phyloP scores from a whole-genome alignment of 2,888 invertebrate genomes.

The Lasioglossum marginatum region DNA sequence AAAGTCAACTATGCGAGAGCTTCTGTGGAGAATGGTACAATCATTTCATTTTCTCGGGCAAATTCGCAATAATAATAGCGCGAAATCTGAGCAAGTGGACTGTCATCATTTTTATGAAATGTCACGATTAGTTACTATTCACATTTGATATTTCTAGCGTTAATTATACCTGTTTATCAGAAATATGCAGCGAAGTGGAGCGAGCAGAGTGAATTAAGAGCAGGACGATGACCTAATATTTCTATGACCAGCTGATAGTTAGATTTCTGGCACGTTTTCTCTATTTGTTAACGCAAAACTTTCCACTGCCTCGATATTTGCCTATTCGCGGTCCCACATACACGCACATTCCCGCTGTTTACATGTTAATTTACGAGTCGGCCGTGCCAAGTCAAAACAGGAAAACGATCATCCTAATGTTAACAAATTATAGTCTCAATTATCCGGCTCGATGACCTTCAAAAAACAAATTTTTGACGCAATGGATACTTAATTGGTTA shows the following conservation, averaged over 20 bases:
- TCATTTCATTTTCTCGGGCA: no score
- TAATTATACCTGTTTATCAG: not conserved
- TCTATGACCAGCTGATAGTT: not conserved
- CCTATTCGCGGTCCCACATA: conserved; percentile 1
- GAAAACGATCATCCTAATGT: not conserved
- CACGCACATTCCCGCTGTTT: conserved; percentile 30
- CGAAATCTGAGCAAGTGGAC: no score
- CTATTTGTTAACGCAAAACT: conserved; percentile 26
- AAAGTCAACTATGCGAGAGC: not conserved
- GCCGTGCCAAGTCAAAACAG: not conserved
- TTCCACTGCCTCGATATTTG: conserved; percentile 34
- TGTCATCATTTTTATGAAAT: not conserved
- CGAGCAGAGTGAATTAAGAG: not conserved
- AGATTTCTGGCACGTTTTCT: not conserved
- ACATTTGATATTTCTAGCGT: not conserved
- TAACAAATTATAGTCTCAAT: not conserved
- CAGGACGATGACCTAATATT: not conserved
- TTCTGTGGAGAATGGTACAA: not conserved
- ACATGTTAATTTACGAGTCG: conserved; percentile 29
- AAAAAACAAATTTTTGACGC: not conserved
- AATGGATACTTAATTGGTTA: not conserved
- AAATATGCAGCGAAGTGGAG: not conserved
- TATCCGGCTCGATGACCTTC: not conserved
- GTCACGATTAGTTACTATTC: not conserved
- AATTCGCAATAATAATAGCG: no score